Percentiles rank a stretch among this genome's conserved stretches.
These are phyloP conservation scores for Aphidius gifuensis DNA, from an alignment of 1,140 invertebrate species.

Conservation along the genomic window DNA sequence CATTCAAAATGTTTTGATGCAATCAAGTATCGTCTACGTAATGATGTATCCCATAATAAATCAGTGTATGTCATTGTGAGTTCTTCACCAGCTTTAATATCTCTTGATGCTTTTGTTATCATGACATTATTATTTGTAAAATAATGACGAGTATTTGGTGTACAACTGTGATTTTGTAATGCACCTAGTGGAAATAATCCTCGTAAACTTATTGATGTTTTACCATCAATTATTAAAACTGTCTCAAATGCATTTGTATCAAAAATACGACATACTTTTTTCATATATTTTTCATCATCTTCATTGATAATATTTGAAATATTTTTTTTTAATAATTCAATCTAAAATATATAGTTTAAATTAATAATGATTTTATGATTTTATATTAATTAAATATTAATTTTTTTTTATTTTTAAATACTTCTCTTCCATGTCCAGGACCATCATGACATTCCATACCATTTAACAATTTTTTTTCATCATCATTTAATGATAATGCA, in stretches of 20 bases:
- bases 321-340: slow-evolving; percentile 59
- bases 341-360: slow-evolving; percentile 34
- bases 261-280: slow-evolving; percentile 60
- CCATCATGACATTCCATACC: slow-evolving; percentile 57
- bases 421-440: slow-evolving; percentile 30
- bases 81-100: slow-evolving; percentile 65
- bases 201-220: slow-evolving; percentile 57
- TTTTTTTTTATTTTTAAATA: slow-evolving; percentile 6
- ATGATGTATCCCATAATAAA: slow-evolving; percentile 68
- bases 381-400: not conserved
- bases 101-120: slow-evolving; percentile 61
- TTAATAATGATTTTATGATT: slow-evolving; percentile 1
- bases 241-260: slow-evolving; percentile 77
- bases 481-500: slow-evolving; percentile 56
- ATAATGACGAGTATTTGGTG: slow-evolving; percentile 69
- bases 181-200: slow-evolving; percentile 72
- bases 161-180: slow-evolving; percentile 73
- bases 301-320: slow-evolving; percentile 53
- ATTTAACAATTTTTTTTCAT: slow-evolving; percentile 56
- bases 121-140: slow-evolving; percentile 62
- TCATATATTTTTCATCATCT: slow-evolving; percentile 63
- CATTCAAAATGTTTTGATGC: slow-evolving; percentile 76
- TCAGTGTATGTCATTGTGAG: slow-evolving; percentile 72
- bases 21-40: slow-evolving; percentile 63
- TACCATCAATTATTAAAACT: slow-evolving; percentile 39